phyloP scores from a whole-genome alignment of 1,140 invertebrate genomes.

The Heliconius nattereri region DNA sequence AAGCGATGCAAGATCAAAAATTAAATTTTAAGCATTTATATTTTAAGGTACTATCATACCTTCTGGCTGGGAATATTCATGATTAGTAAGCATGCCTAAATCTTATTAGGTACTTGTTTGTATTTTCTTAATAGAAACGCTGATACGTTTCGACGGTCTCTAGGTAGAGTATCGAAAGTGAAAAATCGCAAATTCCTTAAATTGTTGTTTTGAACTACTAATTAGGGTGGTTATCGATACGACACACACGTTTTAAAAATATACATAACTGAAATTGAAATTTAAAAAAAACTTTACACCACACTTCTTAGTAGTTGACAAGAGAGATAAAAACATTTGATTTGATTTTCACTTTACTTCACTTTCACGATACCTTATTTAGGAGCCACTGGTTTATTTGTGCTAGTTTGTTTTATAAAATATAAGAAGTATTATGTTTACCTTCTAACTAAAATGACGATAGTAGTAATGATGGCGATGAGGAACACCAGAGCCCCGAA shows the following conservation, averaged over 20 bases:
- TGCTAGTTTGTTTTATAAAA: neutral
- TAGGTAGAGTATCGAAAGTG: too few relatives aligned
- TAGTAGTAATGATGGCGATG: constrained; percentile 93
- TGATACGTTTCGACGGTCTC: neutral
- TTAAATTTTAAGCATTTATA: constrained; percentile 50
- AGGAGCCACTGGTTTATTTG: too few relatives aligned
- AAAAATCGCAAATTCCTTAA: too few relatives aligned
- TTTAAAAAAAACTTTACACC: too few relatives aligned
- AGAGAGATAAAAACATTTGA: too few relatives aligned
- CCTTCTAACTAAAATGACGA: constrained; percentile 94
- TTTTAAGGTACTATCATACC: constrained; percentile 58
- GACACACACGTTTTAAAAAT: too few relatives aligned
- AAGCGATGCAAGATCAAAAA: neutral
- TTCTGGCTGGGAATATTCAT: constrained; percentile 25
- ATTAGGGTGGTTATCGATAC: too few relatives aligned
- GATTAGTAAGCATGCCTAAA: neutral
- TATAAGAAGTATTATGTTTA: constrained; percentile 69
- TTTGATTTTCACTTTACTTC: too few relatives aligned
- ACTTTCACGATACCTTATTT: too few relatives aligned
- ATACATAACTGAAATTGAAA: too few relatives aligned
- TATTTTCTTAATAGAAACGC: neutral
- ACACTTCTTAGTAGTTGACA: too few relatives aligned
- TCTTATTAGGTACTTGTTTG: neutral
- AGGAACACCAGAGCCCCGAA: constrained; percentile 95
- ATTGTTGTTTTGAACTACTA: too few relatives aligned